Evolutionary conservation across 2,888 invertebrate genomes (phyloP), one percentile per base, ranked within the genome.

Genomic region (Salpingus planirostris): DNA sequence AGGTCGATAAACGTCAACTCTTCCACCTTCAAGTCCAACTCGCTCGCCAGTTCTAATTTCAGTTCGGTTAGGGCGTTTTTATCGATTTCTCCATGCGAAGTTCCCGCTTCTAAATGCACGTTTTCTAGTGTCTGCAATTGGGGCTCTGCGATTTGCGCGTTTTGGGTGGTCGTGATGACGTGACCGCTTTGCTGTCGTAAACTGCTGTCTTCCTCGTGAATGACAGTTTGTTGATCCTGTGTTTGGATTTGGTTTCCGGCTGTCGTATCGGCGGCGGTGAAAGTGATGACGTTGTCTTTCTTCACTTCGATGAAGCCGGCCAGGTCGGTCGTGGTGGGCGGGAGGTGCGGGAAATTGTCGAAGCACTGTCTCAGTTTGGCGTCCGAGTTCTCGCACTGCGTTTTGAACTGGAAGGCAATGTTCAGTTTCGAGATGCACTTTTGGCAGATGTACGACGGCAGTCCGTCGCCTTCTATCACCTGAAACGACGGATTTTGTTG

Each of bases 351-450:
- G 24, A 54, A 52, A 32, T 54, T 52, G 33, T 59, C 58, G 27
- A 62, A 62, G 43, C 60, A 63, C 30, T 60, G 57, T 23, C 61
- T 44, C 26, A 66, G 46, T 38, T 60, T 62, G n/a, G 56, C 50
- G 47, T 65, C 64, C 2, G 65, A 61, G 2, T 47, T 53, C 44
- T 66, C 65, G 38, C 64, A 65, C 27, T 61, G 61, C n/a, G 57
- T 55, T 51, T 66, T 66, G 40, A 66, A 65, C 38, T 64, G 63
- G 40, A 59, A 64, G 21, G 65, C 64, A 24, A 62, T 55, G 36
- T 65, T 63, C 31, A 65, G 42, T 36, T 60, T 59, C 3, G 62
- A 55, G 22, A 64, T 57, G 42, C 65, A 66, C 46, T 59, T 62
- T 31, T 60, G 60, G 42, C 65, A 66, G 32, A 66, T 65, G 35